These are phyloP conservation scores for Lysandra coridon DNA, from an alignment of 2,888 invertebrate species.

Conservation along the genomic window DNA sequence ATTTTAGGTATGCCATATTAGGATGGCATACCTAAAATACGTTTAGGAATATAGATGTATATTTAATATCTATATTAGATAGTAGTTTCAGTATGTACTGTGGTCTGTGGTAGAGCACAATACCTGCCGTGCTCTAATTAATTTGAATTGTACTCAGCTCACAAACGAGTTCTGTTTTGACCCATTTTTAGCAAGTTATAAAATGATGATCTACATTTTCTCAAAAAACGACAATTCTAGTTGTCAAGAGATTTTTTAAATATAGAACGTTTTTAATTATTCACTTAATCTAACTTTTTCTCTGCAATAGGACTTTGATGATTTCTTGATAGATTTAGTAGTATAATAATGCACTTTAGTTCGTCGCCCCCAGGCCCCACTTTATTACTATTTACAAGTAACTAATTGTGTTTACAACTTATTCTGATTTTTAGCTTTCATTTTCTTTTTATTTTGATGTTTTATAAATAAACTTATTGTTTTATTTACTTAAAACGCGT, in stretches of 20 bases:
- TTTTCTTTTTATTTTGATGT: not conserved
- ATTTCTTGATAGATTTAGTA: no score
- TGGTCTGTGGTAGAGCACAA: slow-evolving; percentile 23
- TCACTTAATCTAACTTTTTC: not conserved
- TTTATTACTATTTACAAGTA: no score
- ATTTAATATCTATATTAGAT: no score
- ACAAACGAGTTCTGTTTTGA: slow-evolving; percentile 43
- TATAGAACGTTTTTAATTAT: not conserved
- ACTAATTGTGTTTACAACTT: no score
- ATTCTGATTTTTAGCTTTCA: not conserved
- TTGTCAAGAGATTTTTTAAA: no score
- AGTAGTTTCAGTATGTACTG: not conserved
- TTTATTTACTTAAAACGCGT: not conserved
- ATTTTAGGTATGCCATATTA: no score
- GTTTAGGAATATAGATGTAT: no score
- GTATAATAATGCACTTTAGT: no score
- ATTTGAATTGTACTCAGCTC: slow-evolving; percentile 46
- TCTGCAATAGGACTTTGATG: no score
- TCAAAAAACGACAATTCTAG: not conserved
- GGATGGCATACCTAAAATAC: no score
- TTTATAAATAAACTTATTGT: not conserved
- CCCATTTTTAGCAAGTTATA: slow-evolving; percentile 36
- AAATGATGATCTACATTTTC: slow-evolving; percentile 22
- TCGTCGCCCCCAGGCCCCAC: no score
- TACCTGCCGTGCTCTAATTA: slow-evolving; percentile 49